These are phyloP conservation scores for Melinopterus prodromus DNA, from an alignment of 2,888 invertebrate species.

Conservation along the genomic window DNA sequence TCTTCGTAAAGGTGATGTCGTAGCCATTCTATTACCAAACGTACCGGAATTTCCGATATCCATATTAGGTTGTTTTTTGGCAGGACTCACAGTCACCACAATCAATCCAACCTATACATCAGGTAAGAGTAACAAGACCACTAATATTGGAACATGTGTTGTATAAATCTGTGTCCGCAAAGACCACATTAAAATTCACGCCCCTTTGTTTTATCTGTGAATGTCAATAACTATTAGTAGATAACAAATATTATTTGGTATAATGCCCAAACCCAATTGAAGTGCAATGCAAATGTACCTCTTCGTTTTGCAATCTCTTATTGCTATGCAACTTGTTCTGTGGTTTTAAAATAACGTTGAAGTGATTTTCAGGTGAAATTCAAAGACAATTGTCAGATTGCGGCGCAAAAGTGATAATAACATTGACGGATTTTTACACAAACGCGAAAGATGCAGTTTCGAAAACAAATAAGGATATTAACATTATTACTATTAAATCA, in stretches of 20 bases:
- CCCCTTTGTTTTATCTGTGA: neutral
- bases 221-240: neutral
- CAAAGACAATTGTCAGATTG: conserved; percentile 69
- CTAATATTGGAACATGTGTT: neutral
- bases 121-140: conserved; percentile 39
- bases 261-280: neutral
- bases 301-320: neutral
- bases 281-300: neutral
- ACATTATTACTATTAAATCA: conserved; percentile 66
- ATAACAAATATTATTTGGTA: neutral
- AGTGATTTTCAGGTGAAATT: conserved; percentile 75
- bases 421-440: conserved; percentile 65
- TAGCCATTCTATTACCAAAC: conserved; percentile 79
- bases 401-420: conserved; percentile 70
- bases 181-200: neutral
- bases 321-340: neutral
- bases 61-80: conserved; percentile 72
- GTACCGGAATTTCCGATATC: conserved; percentile 77
- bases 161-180: neutral
- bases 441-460: conserved; percentile 36
- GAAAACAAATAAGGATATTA: conserved; percentile 47
- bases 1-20: conserved; percentile 70
- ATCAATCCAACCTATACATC: conserved; percentile 76
- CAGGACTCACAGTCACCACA: conserved; percentile 74
- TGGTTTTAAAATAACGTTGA: too few species aligned